Evolutionary conservation across 2,113 vertebrate species (phyloP).

Genomic region (Oreochromis aureus): DNA sequence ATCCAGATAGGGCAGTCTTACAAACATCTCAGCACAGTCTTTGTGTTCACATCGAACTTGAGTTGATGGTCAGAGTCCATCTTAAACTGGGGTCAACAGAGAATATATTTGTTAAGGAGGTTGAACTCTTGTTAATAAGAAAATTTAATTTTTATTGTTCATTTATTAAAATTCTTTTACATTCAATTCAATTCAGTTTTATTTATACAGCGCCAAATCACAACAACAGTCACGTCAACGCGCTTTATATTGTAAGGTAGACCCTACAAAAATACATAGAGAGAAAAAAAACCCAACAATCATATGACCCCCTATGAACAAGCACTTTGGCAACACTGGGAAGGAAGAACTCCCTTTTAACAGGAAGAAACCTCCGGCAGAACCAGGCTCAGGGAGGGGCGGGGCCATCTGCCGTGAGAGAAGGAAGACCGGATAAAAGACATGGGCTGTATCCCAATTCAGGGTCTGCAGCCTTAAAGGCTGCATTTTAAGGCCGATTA

Average conservation of each 20-base stretch:
- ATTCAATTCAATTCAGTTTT: not conserved
- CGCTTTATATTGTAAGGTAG: fast-evolving
- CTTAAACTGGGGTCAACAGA: too few species aligned
- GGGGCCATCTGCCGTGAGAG: not conserved
- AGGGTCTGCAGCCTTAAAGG: too few species aligned
- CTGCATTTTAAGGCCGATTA: too few species aligned
- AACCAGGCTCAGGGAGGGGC: not conserved
- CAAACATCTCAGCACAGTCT: too few species aligned
- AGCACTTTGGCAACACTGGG: not conserved
- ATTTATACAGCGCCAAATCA: not conserved
- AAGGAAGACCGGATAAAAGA: not conserved
- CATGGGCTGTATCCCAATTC: too few species aligned
- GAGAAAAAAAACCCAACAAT: not conserved
- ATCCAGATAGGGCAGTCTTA: too few species aligned
- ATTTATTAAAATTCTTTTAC: not conserved
- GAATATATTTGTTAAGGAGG: too few species aligned
- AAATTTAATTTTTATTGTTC: too few species aligned
- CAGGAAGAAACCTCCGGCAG: not conserved
- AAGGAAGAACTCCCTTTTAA: not conserved
- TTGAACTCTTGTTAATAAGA: too few species aligned
- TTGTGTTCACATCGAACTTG: too few species aligned
- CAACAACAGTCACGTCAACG: not conserved
- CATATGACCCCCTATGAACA: not conserved
- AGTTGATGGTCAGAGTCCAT: too few species aligned
- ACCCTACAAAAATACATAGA: not conserved